Evolutionary conservation across 2,113 vertebrate genomes (phyloP).

Genomic region (Lagopus muta): DNA sequence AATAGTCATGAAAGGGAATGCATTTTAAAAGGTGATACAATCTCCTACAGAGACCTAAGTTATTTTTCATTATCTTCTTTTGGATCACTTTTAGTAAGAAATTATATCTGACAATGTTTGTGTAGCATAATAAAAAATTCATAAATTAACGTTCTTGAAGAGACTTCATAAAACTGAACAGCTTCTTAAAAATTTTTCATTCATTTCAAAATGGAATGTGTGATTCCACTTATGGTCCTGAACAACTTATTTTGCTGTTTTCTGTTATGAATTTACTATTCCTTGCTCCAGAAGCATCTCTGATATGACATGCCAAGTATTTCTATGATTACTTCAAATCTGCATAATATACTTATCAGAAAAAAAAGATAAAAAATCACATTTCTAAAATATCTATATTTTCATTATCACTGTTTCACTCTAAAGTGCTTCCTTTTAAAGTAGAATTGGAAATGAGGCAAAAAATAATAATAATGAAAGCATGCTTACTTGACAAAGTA

Average conservation of each 20-base stretch:
- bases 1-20: background rate
- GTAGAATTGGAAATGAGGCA: background rate
- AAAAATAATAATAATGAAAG: background rate
- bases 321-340: background rate
- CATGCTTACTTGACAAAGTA: background rate
- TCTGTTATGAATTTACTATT: background rate
- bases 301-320: background rate
- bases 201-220: background rate
- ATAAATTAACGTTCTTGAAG: background rate
- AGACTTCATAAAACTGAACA: background rate
- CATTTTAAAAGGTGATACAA: background rate
- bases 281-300: background rate
- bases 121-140: background rate
- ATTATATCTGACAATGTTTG: background rate
- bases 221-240: background rate
- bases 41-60: background rate
- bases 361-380: background rate
- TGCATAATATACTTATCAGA: background rate
- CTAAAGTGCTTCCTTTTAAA: background rate
- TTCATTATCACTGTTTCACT: background rate
- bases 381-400: background rate
- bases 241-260: background rate
- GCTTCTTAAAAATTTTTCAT: background rate
- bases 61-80: background rate
- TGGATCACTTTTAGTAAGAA: background rate